phyloP scores from a whole-genome alignment of 2,797 vertebrate genomes.

The Atherinosoma microstoma region DNA sequence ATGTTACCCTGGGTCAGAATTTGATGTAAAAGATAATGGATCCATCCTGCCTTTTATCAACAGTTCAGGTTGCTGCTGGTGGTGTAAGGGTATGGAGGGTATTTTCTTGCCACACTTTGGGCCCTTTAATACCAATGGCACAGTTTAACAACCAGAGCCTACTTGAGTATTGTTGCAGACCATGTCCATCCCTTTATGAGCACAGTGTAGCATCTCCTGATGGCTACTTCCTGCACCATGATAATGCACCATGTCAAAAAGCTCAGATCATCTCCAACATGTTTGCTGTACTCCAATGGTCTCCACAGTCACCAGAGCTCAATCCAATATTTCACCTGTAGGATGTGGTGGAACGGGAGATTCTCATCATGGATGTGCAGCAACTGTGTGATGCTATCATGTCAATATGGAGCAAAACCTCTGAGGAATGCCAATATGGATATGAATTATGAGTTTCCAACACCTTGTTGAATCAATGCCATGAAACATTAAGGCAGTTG shows the following conservation, averaged over 20 bases:
- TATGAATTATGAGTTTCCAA: neutral
- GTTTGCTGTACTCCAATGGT: no score
- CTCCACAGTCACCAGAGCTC: no score
- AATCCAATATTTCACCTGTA: no score
- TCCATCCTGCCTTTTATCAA: neutral
- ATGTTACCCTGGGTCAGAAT: no score
- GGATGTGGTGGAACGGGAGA: no score
- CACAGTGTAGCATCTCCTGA: constrained; percentile 49
- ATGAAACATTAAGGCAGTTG: neutral
- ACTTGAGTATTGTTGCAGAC: neutral
- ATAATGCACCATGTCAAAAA: constrained; percentile 41
- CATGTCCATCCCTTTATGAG: neutral
- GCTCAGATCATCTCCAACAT: neutral
- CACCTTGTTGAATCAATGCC: neutral
- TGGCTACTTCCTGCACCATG: constrained; percentile 57
- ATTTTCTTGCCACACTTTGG: no score
- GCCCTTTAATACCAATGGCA: no score
- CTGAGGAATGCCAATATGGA: no score
- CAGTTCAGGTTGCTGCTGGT: neutral
- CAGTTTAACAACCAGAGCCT: neutral
- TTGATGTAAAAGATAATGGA: neutral
- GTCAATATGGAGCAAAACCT: no score
- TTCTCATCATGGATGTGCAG: no score
- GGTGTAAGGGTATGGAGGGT: no score
- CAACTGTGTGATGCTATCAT: no score